Evolutionary conservation across 2,113 vertebrate genomes (phyloP).

Genomic region (Petromus typicus): DNA sequence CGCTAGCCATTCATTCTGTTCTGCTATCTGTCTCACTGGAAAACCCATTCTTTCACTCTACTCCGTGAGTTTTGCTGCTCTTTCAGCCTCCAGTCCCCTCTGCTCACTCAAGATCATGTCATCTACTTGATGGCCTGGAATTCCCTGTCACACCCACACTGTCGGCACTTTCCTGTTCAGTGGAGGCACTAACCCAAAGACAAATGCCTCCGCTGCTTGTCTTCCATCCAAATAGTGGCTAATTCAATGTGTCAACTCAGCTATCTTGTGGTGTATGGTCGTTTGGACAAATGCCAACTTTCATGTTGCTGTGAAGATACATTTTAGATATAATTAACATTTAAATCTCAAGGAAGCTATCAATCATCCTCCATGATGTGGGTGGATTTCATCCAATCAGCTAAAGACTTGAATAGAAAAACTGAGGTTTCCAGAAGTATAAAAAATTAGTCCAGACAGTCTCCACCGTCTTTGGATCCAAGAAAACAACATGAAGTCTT

Average conservation of each 20-base stretch:
- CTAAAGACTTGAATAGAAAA: background rate
- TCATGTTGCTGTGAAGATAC: background rate
- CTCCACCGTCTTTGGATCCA: background rate
- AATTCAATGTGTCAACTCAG: background rate
- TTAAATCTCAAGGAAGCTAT: background rate
- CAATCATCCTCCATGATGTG: background rate
- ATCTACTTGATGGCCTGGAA: background rate
- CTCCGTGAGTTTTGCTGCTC: background rate
- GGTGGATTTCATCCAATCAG: background rate
- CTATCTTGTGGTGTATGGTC: background rate
- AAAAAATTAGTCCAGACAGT: background rate
- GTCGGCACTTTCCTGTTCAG: background rate
- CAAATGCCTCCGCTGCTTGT: background rate
- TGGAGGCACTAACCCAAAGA: background rate
- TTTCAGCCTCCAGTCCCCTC: background rate
- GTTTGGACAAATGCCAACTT: background rate
- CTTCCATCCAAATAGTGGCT: background rate
- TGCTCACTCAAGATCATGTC: background rate
- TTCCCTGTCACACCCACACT: background rate
- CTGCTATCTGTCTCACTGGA: background rate
- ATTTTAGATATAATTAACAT: background rate
- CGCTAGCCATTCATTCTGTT: background rate
- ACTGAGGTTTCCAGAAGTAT: background rate
- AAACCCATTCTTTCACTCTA: background rate
- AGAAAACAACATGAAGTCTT: background rate